phyloP scores from a whole-genome alignment of 2,113 vertebrate genomes.

The Sinocyclocheilus anophthalmus region DNA sequence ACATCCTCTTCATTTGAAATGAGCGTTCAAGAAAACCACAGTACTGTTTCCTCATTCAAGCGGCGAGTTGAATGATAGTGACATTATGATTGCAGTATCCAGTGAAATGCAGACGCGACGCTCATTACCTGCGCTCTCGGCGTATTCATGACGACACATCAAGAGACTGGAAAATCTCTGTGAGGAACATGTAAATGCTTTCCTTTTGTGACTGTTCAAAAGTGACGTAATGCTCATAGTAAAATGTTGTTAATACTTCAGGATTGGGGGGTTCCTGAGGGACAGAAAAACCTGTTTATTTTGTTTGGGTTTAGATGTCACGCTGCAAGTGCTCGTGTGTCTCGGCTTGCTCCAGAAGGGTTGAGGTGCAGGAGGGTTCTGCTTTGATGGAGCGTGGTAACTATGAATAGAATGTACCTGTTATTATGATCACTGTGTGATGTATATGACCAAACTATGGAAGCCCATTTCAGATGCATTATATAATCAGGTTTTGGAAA shows the following conservation, averaged over 20 bases:
- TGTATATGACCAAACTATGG: slow-evolving; percentile 48
- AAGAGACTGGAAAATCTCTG: slow-evolving; percentile 31
- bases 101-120: not conserved
- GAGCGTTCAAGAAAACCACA: not conserved
- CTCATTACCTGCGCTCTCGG: slow-evolving; percentile 8
- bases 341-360: slow-evolving; percentile 21
- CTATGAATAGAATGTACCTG: slow-evolving; percentile 48
- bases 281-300: not conserved
- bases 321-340: slow-evolving; percentile 35
- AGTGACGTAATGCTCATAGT: slow-evolving; percentile 28
- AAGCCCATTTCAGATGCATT: not conserved
- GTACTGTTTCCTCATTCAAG: not conserved
- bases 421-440: slow-evolving; percentile 60
- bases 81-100: too few species aligned
- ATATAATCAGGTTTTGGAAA: not conserved
- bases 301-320: slow-evolving; percentile 16
- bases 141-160: slow-evolving; percentile 12
- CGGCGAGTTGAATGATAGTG: too few species aligned
- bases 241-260: slow-evolving; percentile 7
- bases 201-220: slow-evolving; percentile 14
- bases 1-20: not conserved
- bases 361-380: slow-evolving; percentile 7
- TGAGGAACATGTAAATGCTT: slow-evolving; percentile 24
- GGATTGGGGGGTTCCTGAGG: not conserved
- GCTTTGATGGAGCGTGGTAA: slow-evolving; percentile 20